Base-by-base conservation (phyloP, 2,888 invertebrate genomes). In the Pteria penguin region DNA sequence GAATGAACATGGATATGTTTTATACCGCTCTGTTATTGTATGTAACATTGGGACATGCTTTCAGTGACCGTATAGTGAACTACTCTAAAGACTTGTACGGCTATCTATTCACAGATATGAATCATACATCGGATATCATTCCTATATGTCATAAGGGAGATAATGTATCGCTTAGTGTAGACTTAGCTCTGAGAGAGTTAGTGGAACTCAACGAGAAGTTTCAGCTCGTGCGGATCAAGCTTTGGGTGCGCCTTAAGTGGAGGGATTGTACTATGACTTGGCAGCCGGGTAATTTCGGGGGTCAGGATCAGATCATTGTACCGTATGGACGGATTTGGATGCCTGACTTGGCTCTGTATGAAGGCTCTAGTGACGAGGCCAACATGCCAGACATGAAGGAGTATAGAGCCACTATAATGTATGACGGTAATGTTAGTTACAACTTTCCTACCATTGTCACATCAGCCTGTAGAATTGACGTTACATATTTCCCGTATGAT, bases 401-500 rank as follows among this genome's bases (percentile, higher is more conserved):
- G n/a, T 69, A 58, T 58, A 55, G 57, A 32, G 58, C 57, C 8
- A 22, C 14, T 24, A 33, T 69, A 14, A 22, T 33, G 11, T 36
- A 31, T 18, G 69, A 69, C 18, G 69, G 69, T 33, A 1, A 3
- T 1, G 69, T 69, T 8, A 18, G 27, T 18, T 71, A 62, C 31
- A 71, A 71, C 52, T 71, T 71, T 22, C 70, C 70, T 8, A 36
- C 70, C 18, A 71, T 58, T 31, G 52, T 71, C 14, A 36, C 60
- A 29, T 31, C 52, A 31, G 61, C 60, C 18, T 82, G 81, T 69
- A 24, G 72, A 1, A 71, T 75, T 29, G 82, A 82, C 31, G 70
- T 73, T 27, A 76, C 72, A 8, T 78, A 63, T 32, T 82, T 78
- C 33, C 82, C 82, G 3, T 78, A 71, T 68, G 81, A 82, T 32